phyloP scores from a whole-genome alignment of 2,113 vertebrate genomes.

The Brachirus orientalis region DNA sequence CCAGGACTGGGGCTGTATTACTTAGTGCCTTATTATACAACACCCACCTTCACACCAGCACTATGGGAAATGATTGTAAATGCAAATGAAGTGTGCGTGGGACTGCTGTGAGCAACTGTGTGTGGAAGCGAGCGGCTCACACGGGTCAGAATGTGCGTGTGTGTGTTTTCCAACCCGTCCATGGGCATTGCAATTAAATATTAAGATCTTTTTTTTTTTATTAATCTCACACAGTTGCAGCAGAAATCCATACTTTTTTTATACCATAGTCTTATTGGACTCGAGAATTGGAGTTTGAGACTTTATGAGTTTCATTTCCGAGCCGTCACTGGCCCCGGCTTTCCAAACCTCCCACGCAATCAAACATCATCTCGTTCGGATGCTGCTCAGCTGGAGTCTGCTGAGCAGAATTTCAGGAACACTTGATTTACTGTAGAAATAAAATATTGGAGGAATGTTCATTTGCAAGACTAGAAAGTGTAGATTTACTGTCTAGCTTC shows the following conservation, averaged over 20 bases:
- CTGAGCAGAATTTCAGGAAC: conserved; percentile 19
- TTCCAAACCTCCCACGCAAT: conserved; percentile 55
- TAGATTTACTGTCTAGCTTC: no score
- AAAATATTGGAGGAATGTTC: no score
- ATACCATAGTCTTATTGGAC: conserved; percentile 73
- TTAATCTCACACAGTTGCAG: conserved; percentile 52
- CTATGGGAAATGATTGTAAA: conserved; percentile 56
- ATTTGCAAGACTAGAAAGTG: no score
- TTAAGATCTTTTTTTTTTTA: conserved; percentile 48
- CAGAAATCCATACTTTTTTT: conserved; percentile 67
- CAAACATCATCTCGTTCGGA: conserved; percentile 47
- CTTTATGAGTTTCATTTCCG: conserved; percentile 76
- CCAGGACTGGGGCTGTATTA: conserved; percentile 47
- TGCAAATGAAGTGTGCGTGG: conserved; percentile 58
- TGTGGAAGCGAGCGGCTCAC: conserved; percentile 31
- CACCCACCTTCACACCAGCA: conserved; percentile 42
- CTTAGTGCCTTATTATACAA: conserved; percentile 54
- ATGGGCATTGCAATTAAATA: conserved; percentile 8
- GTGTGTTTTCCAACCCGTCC: not conserved
- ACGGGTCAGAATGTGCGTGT: conserved; percentile 32
- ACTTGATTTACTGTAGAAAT: not conserved
- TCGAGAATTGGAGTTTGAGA: conserved; percentile 56
- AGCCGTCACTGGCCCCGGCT: no score
- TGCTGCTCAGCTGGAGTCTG: not conserved
- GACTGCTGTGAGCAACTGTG: conserved; percentile 48